Conservation (phyloP, 2,113 vertebrate species). For the Heloderma charlesbogerti region DNA sequence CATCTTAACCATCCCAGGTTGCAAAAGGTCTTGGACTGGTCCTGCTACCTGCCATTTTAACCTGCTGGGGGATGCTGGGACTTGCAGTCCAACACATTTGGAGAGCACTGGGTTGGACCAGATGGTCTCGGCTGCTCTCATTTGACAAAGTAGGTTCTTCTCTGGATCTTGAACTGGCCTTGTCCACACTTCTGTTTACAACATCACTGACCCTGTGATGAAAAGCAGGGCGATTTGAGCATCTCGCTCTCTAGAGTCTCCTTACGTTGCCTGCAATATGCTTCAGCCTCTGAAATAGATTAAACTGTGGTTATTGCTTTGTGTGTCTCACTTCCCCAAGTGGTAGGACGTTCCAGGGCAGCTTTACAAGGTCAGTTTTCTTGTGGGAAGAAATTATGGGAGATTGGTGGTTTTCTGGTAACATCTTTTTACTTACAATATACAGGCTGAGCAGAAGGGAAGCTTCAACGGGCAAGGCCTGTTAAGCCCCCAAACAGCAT, state of each 20-base stretch:
- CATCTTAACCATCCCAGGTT: no score
- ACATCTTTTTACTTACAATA: not conserved
- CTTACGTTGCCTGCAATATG: not conserved
- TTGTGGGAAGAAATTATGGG: not conserved
- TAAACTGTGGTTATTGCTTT: slow-evolving; percentile 8
- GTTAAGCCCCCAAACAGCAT: not conserved
- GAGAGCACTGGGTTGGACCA: no score
- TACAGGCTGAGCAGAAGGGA: not conserved
- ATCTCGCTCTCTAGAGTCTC: not conserved
- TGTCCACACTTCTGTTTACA: not conserved
- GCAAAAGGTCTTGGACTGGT: no score
- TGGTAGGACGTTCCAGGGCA: not conserved
- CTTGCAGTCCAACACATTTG: not conserved
- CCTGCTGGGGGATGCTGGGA: not conserved
- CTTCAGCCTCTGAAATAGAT: not conserved
- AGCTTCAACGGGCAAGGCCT: not conserved
- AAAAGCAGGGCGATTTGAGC: not conserved
- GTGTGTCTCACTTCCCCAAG: not conserved
- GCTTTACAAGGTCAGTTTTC: not conserved
- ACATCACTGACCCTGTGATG: not conserved
- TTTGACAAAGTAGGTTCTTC: not conserved
- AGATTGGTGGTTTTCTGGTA: not conserved
- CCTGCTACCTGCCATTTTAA: no score
- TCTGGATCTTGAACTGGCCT: not conserved
- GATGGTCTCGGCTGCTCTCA: not conserved